Percentiles rank a stretch among this genome's conserved stretches.
These are phyloP conservation scores for Aradophagus sp. DNA, from an alignment of 1,140 invertebrate species.

Conservation along the genomic window DNA sequence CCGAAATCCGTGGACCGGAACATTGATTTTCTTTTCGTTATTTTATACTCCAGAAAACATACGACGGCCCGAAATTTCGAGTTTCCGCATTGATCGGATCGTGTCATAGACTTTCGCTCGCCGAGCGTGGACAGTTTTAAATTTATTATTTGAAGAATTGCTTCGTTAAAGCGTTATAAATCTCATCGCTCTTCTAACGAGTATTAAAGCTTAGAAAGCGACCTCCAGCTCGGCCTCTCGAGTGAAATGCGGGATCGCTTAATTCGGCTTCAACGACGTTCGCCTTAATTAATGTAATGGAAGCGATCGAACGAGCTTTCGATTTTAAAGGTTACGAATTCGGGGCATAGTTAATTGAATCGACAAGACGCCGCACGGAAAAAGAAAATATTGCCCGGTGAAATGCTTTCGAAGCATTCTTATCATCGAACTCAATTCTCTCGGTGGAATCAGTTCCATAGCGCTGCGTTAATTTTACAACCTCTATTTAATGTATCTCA, in stretches of 20 bases:
- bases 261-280: conserved; percentile 2
- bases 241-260: conserved; percentile 4
- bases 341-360: neutral
- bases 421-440: conserved; percentile 4
- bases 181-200: neutral
- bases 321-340: conserved; percentile 10
- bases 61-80: too few species aligned
- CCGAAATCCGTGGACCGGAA: too few species aligned
- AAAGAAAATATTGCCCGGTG: neutral
- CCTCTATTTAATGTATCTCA: too few species aligned
- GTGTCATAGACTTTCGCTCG: too few species aligned
- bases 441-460: conserved; percentile 2
- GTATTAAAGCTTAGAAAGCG: conserved; percentile 10
- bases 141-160: neutral
- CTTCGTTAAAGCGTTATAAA: neutral
- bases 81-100: too few species aligned
- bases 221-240: neutral
- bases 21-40: too few species aligned
- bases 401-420: neutral
- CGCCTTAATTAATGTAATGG: conserved; percentile 10
- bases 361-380: too few species aligned
- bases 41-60: too few species aligned
- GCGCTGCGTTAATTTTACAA: conserved; percentile 8
- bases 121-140: too few species aligned
- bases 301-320: conserved; percentile 2